These are phyloP conservation scores for Oasisia sp. DNA, from an alignment of 2,888 invertebrate genomes.

Conservation along the genomic window DNA sequence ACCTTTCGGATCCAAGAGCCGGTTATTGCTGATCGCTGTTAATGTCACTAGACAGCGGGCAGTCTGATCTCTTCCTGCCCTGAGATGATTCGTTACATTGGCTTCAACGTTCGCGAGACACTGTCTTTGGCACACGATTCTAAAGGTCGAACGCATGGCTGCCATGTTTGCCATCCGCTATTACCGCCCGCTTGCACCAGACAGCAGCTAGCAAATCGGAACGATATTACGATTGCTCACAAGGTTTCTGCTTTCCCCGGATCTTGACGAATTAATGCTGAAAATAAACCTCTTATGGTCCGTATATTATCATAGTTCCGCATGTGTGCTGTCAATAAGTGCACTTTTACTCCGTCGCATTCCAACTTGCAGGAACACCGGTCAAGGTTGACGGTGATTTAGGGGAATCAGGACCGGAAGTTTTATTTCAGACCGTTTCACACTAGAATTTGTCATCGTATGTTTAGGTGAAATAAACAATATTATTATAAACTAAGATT, in stretches of 20 bases:
- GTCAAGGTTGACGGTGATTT: neutral
- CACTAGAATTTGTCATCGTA: neutral
- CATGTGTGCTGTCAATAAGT: neutral
- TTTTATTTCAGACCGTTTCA: neutral
- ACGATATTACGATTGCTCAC: neutral
- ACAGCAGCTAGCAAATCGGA: neutral
- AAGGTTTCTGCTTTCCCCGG: neutral
- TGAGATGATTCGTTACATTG: neutral
- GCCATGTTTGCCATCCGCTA: constrained; percentile 17
- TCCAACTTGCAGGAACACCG: neutral
- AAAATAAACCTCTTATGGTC: neutral
- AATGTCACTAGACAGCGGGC: neutral
- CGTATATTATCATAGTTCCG: neutral
- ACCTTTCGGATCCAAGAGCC: neutral
- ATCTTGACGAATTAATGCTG: neutral
- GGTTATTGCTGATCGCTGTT: neutral
- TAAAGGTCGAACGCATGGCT: constrained; percentile 17
- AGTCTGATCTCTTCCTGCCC: neutral
- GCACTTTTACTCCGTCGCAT: constrained; percentile 1
- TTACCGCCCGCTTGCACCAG: constrained; percentile 13
- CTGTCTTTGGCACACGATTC: neutral
- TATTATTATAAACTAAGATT: too few species aligned
- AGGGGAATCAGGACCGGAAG: constrained; percentile 9
- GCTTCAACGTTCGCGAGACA: neutral
- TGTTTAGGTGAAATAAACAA: too few species aligned